Evolutionary conservation across 1,140 invertebrate genomes (phyloP).

Genomic region (Schlechtendalia chinensis): DNA sequence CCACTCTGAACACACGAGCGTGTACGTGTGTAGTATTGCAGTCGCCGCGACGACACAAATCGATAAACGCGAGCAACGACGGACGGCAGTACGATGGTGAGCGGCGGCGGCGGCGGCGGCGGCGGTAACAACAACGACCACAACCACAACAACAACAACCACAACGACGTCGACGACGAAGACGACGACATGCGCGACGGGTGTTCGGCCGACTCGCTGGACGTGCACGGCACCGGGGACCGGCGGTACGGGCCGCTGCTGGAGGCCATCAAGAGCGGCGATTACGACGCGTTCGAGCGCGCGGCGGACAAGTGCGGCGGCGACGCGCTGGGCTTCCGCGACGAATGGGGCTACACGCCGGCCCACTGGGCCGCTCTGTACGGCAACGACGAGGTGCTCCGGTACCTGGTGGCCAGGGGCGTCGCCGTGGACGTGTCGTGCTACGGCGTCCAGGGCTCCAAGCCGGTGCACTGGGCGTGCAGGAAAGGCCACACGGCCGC

Average conservation of each 20-base stretch:
- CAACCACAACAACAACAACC: background rate
- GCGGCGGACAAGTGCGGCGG: constrained; percentile 73
- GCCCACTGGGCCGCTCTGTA: constrained; percentile 89
- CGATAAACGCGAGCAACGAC: constrained; percentile 4
- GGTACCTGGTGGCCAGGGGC: constrained; percentile 77
- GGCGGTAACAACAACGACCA: background rate
- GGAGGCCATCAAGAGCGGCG: constrained; percentile 56
- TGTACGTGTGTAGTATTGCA: background rate
- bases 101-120: background rate
- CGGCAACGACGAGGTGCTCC: constrained; percentile 78
- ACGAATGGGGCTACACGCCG: constrained; percentile 88
- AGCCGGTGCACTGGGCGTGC: constrained; percentile 91
- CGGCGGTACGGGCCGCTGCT: constrained; percentile 15
- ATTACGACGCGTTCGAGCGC: constrained; percentile 72
- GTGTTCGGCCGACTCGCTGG: constrained; percentile 38
- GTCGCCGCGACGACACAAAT: background rate
- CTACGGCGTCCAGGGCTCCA: constrained; percentile 80
- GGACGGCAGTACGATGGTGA: background rate
- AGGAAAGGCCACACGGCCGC: constrained; percentile 80
- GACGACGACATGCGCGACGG: constrained; percentile 11
- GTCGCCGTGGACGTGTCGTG: constrained; percentile 82
- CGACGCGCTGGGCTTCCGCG: constrained; percentile 70
- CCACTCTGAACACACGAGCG: no score
- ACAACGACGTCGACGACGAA: no score
- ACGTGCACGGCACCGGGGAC: constrained; percentile 30